Evolutionary conservation across 2,113 vertebrate species (phyloP), one percentile per base, ranked within the genome.

Genomic region (Accipiter virgatus): DNA sequence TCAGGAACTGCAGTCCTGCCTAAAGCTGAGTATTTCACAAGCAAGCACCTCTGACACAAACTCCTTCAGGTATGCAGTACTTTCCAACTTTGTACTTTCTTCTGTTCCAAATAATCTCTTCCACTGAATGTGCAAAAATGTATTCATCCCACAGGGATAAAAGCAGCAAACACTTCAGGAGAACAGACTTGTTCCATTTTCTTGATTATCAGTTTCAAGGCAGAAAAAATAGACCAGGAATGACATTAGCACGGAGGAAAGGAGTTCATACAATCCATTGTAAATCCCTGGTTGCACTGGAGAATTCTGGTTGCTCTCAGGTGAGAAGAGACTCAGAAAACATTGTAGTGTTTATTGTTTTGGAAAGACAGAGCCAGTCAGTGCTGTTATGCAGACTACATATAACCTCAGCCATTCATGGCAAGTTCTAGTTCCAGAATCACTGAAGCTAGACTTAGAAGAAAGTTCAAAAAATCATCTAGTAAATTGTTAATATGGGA

Each of bases 1-100:
- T 77, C 66, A 48, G 85, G 85, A 95, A 7, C 34, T 48, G 36
- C 40, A 77, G 53, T 43, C 25, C 63, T 18, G 42, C 52, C 72
- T 95, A 55, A 61, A 93, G 63, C 48, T 10, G 13, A 75, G 48
- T 68, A 65, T 88, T 85, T 88, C 71, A 56, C 36, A 92, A 90
- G 43, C 58, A 63, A 67, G 29, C 29, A 18, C 29, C 48, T 91
- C 72, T 78, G 75, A 92, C 48, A 84, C 62, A 95, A 91, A 86
- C 45, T 66, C 72, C 68, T 88, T 40, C 67, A 74, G 63, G 72
- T 50, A 83, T 38, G 26, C 47, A 63, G 47, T 9, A 29, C 50
- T 58, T 58, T 31, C 34, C 67, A 81, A 16, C 43, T 67, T 50
- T 19, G 50, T 40, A 13, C 29, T 34, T 66, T 22, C 4, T 0